Evolutionary conservation across 2,888 invertebrate genomes (phyloP).

Genomic region (Andrena dorsata): DNA sequence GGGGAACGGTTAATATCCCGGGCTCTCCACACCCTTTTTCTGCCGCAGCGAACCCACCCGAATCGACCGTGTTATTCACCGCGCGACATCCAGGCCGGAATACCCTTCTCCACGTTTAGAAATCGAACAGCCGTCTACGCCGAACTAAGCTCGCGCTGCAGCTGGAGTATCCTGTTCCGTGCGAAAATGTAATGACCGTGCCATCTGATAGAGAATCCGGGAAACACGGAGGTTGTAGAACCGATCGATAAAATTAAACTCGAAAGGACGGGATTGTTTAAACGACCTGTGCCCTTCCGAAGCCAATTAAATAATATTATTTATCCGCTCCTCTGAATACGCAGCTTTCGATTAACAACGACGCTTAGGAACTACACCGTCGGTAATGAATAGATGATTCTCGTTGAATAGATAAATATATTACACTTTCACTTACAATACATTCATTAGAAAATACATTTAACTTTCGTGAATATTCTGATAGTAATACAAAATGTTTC

Average conservation of each 20-base stretch:
- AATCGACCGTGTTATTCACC: conserved; percentile 8
- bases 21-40: conserved; percentile 13
- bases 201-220: conserved; percentile 6
- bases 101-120: neutral
- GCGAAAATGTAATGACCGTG: neutral
- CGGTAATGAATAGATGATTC: neutral
- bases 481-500: conserved; percentile 50
- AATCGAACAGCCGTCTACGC: conserved; percentile 30
- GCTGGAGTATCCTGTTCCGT: conserved; percentile 17
- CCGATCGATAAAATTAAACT: neutral
- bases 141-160: conserved; percentile 33
- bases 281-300: too few species aligned
- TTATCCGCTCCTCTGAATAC: too few species aligned
- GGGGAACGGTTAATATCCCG: neutral
- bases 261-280: neutral
- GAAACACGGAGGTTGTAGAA: neutral
- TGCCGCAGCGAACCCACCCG: neutral
- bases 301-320: too few species aligned
- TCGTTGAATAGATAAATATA: conserved; percentile 81
- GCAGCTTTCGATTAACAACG: too few species aligned
- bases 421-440: conserved; percentile 80
- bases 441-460: conserved; percentile 77
- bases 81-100: neutral
- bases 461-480: conserved; percentile 38
- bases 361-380: neutral